Conservation (phyloP, 2,113 vertebrate genomes). For the Odontophorus gujanensis region DNA sequence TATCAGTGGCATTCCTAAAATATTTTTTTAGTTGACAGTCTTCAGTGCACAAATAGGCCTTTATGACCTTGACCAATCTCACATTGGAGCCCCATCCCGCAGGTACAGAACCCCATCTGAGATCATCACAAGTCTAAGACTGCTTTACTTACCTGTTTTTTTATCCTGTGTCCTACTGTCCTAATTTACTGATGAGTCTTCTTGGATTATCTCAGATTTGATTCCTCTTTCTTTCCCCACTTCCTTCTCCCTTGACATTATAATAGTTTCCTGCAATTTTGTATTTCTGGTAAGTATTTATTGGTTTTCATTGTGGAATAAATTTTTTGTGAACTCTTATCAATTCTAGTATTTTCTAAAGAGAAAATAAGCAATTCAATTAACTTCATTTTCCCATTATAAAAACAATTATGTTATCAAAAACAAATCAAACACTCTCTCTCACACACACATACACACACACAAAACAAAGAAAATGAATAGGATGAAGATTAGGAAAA, state of each 20-base stretch:
- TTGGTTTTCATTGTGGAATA: background rate
- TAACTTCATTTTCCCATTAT: background rate
- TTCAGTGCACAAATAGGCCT: background rate
- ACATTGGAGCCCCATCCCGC: fast-evolving
- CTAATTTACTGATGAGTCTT: background rate
- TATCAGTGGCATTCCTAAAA: background rate
- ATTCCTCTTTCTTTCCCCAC: background rate
- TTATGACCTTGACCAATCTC: background rate
- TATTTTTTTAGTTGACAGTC: background rate
- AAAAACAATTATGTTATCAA: background rate
- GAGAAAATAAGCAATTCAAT: background rate
- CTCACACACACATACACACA: too few relatives aligned
- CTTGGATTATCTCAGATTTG: background rate
- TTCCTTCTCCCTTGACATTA: background rate
- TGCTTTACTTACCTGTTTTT: background rate
- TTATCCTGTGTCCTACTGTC: too few relatives aligned
- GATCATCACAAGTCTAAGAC: background rate
- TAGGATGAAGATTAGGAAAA: background rate
- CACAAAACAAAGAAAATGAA: background rate
- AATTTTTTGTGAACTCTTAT: background rate
- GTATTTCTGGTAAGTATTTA: background rate
- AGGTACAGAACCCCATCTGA: background rate
- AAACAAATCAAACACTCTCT: too few relatives aligned
- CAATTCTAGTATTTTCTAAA: conserved; percentile 9
- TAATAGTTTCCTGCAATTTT: background rate